Conservation (phyloP, 2,888 invertebrate genomes). For the Drosophila vallismaia region DNA sequence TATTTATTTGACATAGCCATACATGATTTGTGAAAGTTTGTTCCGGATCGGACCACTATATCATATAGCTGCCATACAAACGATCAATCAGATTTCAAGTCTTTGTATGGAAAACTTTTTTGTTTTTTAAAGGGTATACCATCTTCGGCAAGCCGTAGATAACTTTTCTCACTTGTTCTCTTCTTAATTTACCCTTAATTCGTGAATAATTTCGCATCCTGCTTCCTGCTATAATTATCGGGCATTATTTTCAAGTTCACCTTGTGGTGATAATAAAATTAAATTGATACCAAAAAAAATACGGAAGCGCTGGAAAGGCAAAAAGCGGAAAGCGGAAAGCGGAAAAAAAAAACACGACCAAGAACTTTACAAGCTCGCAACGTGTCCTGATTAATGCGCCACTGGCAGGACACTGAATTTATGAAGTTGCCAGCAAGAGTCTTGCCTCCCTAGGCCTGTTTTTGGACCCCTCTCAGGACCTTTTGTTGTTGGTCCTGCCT, state of each 20-base stretch:
- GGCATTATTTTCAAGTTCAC: no score
- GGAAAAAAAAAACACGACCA: background rate
- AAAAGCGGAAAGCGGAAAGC: background rate
- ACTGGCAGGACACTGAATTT: conserved; percentile 25
- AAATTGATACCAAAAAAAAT: conserved; percentile 2
- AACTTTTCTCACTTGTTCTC: no score
- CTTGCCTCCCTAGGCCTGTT: background rate
- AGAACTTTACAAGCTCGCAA: conserved; percentile 11
- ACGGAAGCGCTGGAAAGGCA: no score
- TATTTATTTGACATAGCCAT: no score
- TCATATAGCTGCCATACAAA: no score
- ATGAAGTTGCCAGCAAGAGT: conserved; percentile 15
- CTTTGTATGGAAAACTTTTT: no score
- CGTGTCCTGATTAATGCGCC: conserved; percentile 28
- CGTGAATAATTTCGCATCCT: background rate
- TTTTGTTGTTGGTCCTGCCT: conserved; percentile 2
- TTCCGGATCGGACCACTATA: no score
- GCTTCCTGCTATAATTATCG: background rate
- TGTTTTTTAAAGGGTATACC: no score
- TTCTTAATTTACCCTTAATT: no score
- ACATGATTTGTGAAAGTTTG: no score
- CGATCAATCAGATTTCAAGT: no score
- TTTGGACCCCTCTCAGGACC: conserved; percentile 1
- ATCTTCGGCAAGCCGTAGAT: no score
- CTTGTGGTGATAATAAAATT: conserved; percentile 12